Evolutionary conservation across 2,113 vertebrate species (phyloP).

Genomic region (Lophochroa leadbeateri): DNA sequence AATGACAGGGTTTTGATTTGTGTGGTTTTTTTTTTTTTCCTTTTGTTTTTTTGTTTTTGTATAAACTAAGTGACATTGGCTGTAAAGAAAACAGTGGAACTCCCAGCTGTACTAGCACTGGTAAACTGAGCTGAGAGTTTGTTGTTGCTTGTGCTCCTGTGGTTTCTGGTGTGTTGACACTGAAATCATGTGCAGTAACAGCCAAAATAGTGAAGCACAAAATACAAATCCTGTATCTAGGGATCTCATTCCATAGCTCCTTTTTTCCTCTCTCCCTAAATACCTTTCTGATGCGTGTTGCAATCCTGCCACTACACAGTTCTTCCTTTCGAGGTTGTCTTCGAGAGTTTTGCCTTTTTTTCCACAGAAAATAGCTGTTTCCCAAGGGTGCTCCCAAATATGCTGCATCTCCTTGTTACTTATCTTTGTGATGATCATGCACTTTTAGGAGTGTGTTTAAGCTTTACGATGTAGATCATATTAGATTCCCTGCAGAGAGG

Average conservation of each 20-base stretch:
- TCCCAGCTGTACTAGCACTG: neutral
- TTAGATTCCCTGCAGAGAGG: neutral
- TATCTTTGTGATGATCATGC: neutral
- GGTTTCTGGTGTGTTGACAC: conserved; percentile 16
- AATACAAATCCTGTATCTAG: neutral
- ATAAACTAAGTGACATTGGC: neutral
- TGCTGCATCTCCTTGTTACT: neutral
- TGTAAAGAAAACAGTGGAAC: conserved; percentile 21
- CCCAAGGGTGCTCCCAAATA: neutral
- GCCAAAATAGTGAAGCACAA: conserved; percentile 7
- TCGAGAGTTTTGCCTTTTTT: neutral
- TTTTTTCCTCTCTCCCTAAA: neutral
- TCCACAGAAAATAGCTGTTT: neutral
- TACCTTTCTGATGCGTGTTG: neutral
- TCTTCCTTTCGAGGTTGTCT: neutral
- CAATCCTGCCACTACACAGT: neutral
- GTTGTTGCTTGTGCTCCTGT: neutral
- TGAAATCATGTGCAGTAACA: neutral
- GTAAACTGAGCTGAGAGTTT: neutral
- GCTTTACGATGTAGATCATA: neutral
- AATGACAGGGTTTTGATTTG: conserved; percentile 18
- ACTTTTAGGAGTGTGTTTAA: neutral
- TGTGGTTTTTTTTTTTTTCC: neutral
- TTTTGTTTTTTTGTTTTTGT: neutral
- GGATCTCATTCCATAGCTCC: neutral